Evolutionary conservation across 2,113 vertebrate species (phyloP).

Genomic region (Rhynchomys soricoides): DNA sequence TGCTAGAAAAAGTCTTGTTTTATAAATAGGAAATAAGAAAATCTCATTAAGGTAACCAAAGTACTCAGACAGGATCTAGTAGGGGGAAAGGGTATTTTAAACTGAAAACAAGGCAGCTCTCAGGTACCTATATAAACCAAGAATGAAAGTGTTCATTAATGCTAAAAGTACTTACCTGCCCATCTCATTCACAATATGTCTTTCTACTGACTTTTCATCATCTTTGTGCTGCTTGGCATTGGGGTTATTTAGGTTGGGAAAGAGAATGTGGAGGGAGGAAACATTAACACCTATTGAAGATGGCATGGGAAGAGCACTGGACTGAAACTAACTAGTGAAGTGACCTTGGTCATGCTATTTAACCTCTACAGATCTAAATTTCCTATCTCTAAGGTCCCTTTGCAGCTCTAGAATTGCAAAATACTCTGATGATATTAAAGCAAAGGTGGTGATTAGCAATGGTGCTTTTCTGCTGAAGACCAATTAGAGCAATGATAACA

Average conservation of each 20-base stretch:
- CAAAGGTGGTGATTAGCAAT: slow-evolving; percentile 12
- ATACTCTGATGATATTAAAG: slow-evolving; percentile 58
- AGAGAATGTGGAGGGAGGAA: slow-evolving; percentile 26
- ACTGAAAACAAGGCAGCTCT: slow-evolving; percentile 54
- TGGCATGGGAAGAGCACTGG: slow-evolving; percentile 23
- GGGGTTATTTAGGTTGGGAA: slow-evolving; percentile 50
- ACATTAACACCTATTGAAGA: slow-evolving; percentile 48
- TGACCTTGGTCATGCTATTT: slow-evolving; percentile 60
- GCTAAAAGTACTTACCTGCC: slow-evolving; percentile 45
- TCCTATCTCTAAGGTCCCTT: slow-evolving; percentile 47
- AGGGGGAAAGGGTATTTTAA: slow-evolving; percentile 57
- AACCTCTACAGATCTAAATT: slow-evolving; percentile 56
- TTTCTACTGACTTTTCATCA: slow-evolving; percentile 62
- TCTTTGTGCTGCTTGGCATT: slow-evolving; percentile 24
- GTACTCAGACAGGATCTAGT: slow-evolving; percentile 56
- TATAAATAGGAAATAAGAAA: slow-evolving; percentile 69
- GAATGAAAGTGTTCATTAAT: slow-evolving; percentile 59
- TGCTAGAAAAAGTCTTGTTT: slow-evolving; percentile 68
- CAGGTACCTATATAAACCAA: slow-evolving; percentile 44
- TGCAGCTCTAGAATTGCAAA: slow-evolving; percentile 53
- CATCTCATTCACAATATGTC: slow-evolving; percentile 48
- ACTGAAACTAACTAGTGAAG: slow-evolving; percentile 64
- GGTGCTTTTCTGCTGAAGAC: slow-evolving; percentile 19
- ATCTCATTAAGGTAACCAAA: slow-evolving; percentile 68
- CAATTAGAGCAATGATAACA: slow-evolving; percentile 24